Conservation (phyloP, 2,888 invertebrate species). For the Drosophila stalkeri region DNA sequence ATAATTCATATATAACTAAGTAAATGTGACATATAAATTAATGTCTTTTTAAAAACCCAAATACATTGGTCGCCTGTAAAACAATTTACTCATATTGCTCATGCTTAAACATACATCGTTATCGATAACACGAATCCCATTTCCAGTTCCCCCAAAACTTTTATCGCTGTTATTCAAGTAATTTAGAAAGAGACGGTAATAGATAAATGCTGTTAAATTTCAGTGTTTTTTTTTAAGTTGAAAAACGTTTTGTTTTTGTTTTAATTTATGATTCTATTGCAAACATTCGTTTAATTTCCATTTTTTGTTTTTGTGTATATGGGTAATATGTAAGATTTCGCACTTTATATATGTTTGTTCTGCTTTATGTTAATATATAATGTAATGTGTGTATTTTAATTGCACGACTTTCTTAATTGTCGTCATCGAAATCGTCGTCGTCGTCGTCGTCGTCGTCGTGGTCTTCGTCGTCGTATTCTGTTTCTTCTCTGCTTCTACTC, state of each 20-base stretch:
- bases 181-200: background rate
- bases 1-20: too few relatives aligned
- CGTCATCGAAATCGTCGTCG: background rate
- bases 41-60: too few relatives aligned
- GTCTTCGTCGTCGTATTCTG: background rate
- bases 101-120: background rate
- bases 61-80: too few relatives aligned
- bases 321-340: slow-evolving; percentile 67
- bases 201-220: background rate
- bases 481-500: background rate
- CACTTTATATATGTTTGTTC: slow-evolving; percentile 41
- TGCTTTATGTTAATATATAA: slow-evolving; percentile 46
- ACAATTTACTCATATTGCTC: too few relatives aligned
- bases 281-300: slow-evolving; percentile 76
- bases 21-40: too few relatives aligned
- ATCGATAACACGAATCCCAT: background rate
- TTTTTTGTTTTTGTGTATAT: slow-evolving; percentile 59
- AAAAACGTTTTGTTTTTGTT: slow-evolving; percentile 12
- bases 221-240: slow-evolving; percentile 13
- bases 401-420: slow-evolving; percentile 41
- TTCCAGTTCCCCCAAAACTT: too few relatives aligned
- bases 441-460: slow-evolving; percentile 17
- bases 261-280: slow-evolving; percentile 75
- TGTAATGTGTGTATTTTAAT: slow-evolving; percentile 54
- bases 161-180: too few relatives aligned